Percentiles rank a stretch among this genome's conserved stretches.
These are phyloP conservation scores for Ataeniobius toweri DNA, from an alignment of 2,797 vertebrate genomes.

Conservation along the genomic window DNA sequence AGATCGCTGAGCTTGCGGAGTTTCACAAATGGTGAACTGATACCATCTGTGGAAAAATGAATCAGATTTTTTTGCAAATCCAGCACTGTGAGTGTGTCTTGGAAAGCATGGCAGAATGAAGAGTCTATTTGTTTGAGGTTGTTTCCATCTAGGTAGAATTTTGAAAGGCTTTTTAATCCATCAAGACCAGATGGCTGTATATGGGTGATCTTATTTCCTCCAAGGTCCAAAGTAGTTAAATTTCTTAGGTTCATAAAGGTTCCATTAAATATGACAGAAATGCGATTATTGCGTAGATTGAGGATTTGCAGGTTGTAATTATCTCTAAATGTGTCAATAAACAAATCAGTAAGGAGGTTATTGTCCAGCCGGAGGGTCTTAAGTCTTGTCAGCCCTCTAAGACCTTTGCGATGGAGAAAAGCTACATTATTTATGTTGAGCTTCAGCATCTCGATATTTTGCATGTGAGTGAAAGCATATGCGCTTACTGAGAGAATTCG, in stretches of 20 bases:
- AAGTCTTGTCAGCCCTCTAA: constrained; percentile 73
- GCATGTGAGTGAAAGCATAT: constrained; percentile 72
- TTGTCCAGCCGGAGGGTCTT: constrained; percentile 83
- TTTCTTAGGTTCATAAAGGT: constrained; percentile 73
- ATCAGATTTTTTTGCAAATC: constrained; percentile 80
- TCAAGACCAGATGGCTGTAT: constrained; percentile 70
- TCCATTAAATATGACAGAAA: constrained; percentile 80
- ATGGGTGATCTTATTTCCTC: constrained; percentile 82
- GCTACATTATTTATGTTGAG: constrained; percentile 86
- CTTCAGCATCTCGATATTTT: constrained; percentile 67
- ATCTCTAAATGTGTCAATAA: constrained; percentile 71
- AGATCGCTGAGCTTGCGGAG: constrained; percentile 78
- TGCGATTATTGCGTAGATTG: constrained; percentile 85
- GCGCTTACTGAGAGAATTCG: constrained; percentile 65
- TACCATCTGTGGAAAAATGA: constrained; percentile 49
- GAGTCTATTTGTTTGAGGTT: constrained; percentile 72
- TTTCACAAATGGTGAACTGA: constrained; percentile 79
- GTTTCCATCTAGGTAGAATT: constrained; percentile 87
- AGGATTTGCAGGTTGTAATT: constrained; percentile 76
- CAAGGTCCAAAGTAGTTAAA: constrained; percentile 82
- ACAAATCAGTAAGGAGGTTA: constrained; percentile 85
- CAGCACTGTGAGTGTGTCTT: constrained; percentile 75
- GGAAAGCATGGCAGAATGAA: constrained; percentile 58
- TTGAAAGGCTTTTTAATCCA: constrained; percentile 75
- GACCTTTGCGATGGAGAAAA: constrained; percentile 65